phyloP scores from a whole-genome alignment of 2,113 vertebrate genomes.

The Phycodurus eques region DNA sequence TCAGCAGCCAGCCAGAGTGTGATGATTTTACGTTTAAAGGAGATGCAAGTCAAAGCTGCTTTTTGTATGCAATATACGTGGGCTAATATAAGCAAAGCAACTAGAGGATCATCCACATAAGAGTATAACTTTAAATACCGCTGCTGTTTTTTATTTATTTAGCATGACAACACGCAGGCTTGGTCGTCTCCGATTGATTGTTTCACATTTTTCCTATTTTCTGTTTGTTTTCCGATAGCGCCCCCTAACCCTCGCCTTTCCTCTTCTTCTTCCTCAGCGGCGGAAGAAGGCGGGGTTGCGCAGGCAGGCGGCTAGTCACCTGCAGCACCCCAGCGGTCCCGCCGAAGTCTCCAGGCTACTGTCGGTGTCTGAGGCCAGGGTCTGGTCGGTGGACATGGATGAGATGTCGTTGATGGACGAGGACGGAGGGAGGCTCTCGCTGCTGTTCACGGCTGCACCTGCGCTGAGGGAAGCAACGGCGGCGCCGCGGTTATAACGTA shows the following conservation, averaged over 20 bases:
- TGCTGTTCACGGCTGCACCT: constrained; percentile 99
- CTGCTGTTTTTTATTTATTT: constrained; percentile 57
- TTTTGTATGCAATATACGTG: constrained; percentile 70
- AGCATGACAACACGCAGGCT: constrained; percentile 86
- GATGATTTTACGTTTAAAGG: constrained; percentile 61
- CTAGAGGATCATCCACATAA: constrained; percentile 88
- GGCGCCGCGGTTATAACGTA: constrained; percentile 84
- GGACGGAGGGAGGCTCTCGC: constrained; percentile 97
- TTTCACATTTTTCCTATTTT: constrained; percentile 40
- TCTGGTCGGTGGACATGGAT: constrained; percentile 99
- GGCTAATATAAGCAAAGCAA: constrained; percentile 91
- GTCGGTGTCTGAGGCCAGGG: constrained; percentile 98
- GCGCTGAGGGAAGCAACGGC: constrained; percentile 97
- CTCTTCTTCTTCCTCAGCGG: constrained; percentile 79
- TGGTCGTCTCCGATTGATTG: constrained; percentile 56
- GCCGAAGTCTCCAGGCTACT: constrained; percentile 99
- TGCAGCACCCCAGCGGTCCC: constrained; percentile 98
- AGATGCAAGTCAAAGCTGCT: constrained; percentile 75
- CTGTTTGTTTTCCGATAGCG: neutral
- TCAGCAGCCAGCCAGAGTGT: constrained; percentile 74
- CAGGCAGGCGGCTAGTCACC: constrained; percentile 99
- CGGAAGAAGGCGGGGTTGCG: constrained; percentile 98
- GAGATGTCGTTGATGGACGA: constrained; percentile 99
- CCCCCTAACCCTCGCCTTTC: neutral
- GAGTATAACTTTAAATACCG: constrained; percentile 72